These are phyloP conservation scores for Thereuonema tuberculata DNA, from an alignment of 1,140 invertebrate genomes.

Conservation along the genomic window DNA sequence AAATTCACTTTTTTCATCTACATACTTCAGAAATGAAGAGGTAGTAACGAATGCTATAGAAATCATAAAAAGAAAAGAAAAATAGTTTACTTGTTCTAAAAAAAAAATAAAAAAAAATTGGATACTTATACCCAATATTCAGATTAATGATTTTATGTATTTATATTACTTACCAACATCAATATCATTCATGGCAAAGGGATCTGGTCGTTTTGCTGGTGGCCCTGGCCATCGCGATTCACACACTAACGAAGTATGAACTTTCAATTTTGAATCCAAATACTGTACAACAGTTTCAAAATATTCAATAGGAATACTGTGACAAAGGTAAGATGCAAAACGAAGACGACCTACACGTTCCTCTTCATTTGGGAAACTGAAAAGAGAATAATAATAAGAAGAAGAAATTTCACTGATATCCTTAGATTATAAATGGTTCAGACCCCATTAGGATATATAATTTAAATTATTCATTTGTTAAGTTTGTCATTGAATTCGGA, in stretches of 20 bases:
- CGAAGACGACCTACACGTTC: no score
- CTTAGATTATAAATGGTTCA: no score
- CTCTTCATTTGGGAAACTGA: no score
- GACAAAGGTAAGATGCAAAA: conserved; percentile 44
- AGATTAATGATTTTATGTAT: conserved; percentile 8
- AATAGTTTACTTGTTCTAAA: not conserved
- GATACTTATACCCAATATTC: not conserved
- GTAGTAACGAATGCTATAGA: conserved; percentile 45
- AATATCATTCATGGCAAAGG: conserved; percentile 37
- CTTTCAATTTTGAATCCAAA: conserved; percentile 37
- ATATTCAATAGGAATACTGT: conserved; percentile 43
- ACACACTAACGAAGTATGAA: conserved; percentile 39
- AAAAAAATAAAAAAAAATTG: not conserved
- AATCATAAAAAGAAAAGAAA: not conserved
- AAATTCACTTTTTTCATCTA: conserved; percentile 29
- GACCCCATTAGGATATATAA: no score
- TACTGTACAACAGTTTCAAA: conserved; percentile 42
- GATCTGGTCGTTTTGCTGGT: conserved; percentile 36
- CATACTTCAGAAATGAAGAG: conserved; percentile 38
- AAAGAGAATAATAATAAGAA: no score
- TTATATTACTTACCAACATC: conserved; percentile 38
- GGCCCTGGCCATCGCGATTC: conserved; percentile 40
- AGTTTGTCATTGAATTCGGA: no score
- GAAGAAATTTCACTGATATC: no score
- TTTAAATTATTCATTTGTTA: no score